Evolutionary conservation across 2,797 vertebrate species (phyloP).

Genomic region (Enteromius fasciolatus): DNA sequence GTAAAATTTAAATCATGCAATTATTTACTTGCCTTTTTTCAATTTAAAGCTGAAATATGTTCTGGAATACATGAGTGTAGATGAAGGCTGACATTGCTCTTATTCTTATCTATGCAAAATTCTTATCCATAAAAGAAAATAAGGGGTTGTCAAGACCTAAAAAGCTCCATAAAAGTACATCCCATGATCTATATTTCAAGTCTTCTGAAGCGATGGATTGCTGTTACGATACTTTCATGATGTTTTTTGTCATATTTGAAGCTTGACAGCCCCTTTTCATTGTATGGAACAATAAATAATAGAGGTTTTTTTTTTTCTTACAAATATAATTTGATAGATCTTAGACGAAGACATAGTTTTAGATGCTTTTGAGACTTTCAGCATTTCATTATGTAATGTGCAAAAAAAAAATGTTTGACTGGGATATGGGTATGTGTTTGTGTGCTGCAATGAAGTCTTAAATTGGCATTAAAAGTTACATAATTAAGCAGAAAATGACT

Average conservation of each 20-base stretch:
- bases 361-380: not conserved
- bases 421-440: not conserved
- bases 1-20: not conserved
- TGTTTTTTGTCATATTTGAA: not conserved
- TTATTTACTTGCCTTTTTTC: not conserved
- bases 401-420: not conserved
- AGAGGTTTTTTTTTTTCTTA: not conserved
- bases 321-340: not conserved
- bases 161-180: not conserved
- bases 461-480: constrained; percentile 18
- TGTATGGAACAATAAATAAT: not conserved
- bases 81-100: not conserved
- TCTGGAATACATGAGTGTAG: not conserved
- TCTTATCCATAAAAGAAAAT: not conserved
- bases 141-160: not conserved
- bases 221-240: not conserved
- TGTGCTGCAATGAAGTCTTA: constrained; percentile 32
- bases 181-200: not conserved
- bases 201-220: not conserved
- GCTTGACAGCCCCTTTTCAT: not conserved
- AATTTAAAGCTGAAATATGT: not conserved
- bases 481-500: not conserved
- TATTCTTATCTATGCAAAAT: not conserved
- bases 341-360: not conserved
- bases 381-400: not conserved